Evolutionary conservation across 2,888 invertebrate species (phyloP).

Genomic region (Thysanoteuthis rhombus): DNA sequence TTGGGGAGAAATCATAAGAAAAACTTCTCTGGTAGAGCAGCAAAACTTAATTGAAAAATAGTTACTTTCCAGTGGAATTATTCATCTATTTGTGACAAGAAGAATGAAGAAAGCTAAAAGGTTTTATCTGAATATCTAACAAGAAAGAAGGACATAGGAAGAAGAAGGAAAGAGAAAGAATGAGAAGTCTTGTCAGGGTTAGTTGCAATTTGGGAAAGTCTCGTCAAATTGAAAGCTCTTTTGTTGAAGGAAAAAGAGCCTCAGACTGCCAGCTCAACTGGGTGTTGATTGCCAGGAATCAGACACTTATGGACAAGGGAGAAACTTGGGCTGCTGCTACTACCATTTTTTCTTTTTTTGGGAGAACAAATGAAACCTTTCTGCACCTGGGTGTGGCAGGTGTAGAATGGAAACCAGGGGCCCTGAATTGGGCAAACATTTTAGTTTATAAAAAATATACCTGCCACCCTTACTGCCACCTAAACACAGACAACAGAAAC

Average conservation of each 20-base stretch:
- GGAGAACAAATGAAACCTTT: background rate
- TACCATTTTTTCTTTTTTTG: background rate
- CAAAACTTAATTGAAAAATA: no score
- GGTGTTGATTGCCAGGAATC: background rate
- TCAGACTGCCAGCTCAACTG: background rate
- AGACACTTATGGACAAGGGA: background rate
- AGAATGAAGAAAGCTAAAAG: background rate
- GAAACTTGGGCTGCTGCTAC: background rate
- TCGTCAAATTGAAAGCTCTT: background rate
- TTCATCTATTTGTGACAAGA: background rate
- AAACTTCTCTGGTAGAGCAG: background rate
- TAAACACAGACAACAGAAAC: background rate
- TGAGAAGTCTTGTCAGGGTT: background rate
- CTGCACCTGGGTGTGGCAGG: background rate
- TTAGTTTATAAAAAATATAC: background rate
- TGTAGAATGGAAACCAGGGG: background rate
- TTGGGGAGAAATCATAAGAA: background rate
- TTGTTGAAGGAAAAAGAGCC: background rate
- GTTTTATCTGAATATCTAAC: background rate
- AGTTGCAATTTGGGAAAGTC: slow-evolving; percentile 12
- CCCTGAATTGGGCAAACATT: background rate
- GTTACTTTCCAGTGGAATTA: background rate
- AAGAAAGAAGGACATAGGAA: background rate
- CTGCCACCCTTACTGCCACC: background rate
- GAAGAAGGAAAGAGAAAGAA: background rate